Evolutionary conservation across 1,140 invertebrate genomes (phyloP), one percentile per base, ranked within the genome.

Genomic region (Drosophila ambigua): DNA sequence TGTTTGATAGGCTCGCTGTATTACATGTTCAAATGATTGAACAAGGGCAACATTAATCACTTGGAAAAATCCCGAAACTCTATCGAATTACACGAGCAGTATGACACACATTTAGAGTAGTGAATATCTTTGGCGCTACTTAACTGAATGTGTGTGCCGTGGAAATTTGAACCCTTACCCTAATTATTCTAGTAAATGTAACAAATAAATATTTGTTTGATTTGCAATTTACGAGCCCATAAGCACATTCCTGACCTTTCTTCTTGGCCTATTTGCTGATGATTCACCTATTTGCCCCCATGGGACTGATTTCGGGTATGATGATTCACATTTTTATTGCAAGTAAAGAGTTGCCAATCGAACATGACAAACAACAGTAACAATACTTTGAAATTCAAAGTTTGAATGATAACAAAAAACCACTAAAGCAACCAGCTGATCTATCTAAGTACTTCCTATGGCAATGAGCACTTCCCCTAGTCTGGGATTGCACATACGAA

Each of bases 11-110:
- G 13, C 13, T 24, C 35, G 8, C 13, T 6, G 20, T 23, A 72
- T 46, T 84, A 9, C 7, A 59, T 59, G 71, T 23, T 63, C 9
- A 23, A 58, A 31, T 71, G 71, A 52, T 60, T 52, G 49, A 41
- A 20, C 31, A 54, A 72, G 35, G 20, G 20, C 23, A 20, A 31
- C 24, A 28, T 46, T 24, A 7, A 73, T 15, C 20, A 11, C 26
- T 8, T 9, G 8, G 26, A 35, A 51, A 60, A 60, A 26, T 39
- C 20, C 68, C 41, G 53, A 2, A n/a, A 7, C 39, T 60, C 50
- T 24, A 52, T 53, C 13, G 41, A 59, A 16, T 59, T 67, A 69
- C 63, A 69, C 26, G 5, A 31, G 2, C 11, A 13, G 4, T 2
- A 13, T 39, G 11, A 13, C 35, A 28, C 26, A 28, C 5, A 28